These are phyloP conservation scores for Melinaea menophilus DNA, from an alignment of 2,888 invertebrate species.

Conservation along the genomic window DNA sequence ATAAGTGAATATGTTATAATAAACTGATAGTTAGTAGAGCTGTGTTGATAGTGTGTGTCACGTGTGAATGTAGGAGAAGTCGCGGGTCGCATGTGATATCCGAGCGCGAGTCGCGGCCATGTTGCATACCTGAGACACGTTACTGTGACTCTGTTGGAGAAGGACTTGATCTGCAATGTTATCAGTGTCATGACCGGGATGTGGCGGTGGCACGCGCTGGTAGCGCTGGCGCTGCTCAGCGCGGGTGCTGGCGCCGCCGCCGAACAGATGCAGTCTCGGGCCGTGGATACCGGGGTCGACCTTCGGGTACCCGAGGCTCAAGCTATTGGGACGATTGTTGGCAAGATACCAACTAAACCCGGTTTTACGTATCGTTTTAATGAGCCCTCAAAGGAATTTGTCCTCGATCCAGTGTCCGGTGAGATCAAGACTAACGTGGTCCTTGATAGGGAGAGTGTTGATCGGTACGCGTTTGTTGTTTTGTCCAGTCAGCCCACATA, in stretches of 20 bases:
- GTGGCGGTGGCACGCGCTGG: slow-evolving; percentile 72
- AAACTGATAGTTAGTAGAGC: slow-evolving; percentile 18
- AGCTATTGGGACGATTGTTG: slow-evolving; percentile 89
- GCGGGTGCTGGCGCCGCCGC: slow-evolving; percentile 59
- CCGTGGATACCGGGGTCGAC: slow-evolving; percentile 91
- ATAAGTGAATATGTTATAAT: slow-evolving; percentile 21
- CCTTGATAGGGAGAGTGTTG: slow-evolving; percentile 90
- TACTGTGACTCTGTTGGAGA: slow-evolving; percentile 67
- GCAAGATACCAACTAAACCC: slow-evolving; percentile 89
- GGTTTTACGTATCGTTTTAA: slow-evolving; percentile 96
- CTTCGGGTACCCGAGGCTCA: slow-evolving; percentile 92
- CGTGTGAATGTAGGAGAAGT: slow-evolving; percentile 76
- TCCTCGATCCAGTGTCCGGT: slow-evolving; percentile 89
- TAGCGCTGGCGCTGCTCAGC: slow-evolving; percentile 66
- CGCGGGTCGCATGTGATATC: slow-evolving; percentile 75
- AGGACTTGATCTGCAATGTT: slow-evolving; percentile 64
- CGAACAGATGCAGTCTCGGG: slow-evolving; percentile 90
- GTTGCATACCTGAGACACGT: slow-evolving; percentile 76
- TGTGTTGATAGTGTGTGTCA: slow-evolving; percentile 61
- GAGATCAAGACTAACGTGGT: slow-evolving; percentile 88
- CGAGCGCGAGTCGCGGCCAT: slow-evolving; percentile 76
- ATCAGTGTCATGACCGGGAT: slow-evolving; percentile 68
- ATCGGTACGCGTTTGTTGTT: slow-evolving; percentile 92
- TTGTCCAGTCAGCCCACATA: slow-evolving; percentile 94
- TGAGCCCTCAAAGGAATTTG: slow-evolving; percentile 92